Evolutionary conservation across 2,113 vertebrate species (phyloP).

Genomic region (Gallinago media): DNA sequence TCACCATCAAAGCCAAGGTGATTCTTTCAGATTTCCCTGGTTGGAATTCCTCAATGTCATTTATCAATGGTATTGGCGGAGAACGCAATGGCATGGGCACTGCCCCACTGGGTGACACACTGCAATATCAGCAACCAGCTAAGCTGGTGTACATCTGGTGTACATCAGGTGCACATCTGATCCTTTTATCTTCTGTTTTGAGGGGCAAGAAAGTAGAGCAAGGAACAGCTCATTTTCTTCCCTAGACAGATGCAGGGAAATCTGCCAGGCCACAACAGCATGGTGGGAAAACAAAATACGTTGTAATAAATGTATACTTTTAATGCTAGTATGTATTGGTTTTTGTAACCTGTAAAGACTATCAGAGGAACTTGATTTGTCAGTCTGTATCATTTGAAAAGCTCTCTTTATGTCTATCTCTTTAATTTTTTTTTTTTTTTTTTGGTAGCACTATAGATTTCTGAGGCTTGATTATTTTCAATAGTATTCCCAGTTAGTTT

Average conservation of each 20-base stretch:
- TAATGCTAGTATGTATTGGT: not conserved
- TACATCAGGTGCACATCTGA: not conserved
- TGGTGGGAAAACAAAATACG: not conserved
- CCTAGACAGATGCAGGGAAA: not conserved
- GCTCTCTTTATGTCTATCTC: not conserved
- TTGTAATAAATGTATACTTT: not conserved
- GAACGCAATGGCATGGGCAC: fast-evolving
- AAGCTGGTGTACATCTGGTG: not conserved
- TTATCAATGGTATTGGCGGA: not conserved
- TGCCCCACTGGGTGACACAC: fast-evolving
- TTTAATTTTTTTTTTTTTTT: not conserved
- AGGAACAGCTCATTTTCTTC: not conserved
- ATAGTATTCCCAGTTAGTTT: not conserved
- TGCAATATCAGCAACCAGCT: not conserved
- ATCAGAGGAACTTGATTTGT: not conserved
- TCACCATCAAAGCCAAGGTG: not conserved
- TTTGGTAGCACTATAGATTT: not conserved
- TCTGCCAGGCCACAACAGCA: not conserved
- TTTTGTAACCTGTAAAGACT: not conserved
- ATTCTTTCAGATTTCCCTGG: not conserved
- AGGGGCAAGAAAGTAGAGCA: not conserved
- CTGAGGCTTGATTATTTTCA: not conserved
- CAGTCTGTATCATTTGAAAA: not conserved
- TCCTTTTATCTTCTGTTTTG: not conserved
- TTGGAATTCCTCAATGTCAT: not conserved